These are phyloP conservation scores for Antheraea yamamai DNA, from an alignment of 2,888 invertebrate genomes.

Conservation along the genomic window DNA sequence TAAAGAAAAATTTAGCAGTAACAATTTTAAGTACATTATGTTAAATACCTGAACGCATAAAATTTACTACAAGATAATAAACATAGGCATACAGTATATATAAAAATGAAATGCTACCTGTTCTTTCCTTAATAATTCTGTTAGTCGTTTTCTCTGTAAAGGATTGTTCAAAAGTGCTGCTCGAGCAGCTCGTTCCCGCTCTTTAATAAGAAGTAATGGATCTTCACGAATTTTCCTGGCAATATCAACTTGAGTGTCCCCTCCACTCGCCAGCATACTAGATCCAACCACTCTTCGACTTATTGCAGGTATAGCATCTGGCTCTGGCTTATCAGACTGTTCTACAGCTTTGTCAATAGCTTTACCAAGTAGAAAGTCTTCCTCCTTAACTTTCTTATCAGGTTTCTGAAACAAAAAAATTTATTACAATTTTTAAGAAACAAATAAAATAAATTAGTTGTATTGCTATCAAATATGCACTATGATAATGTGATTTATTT, in stretches of 20 bases:
- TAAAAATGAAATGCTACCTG: conserved; percentile 49
- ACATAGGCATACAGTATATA: background rate
- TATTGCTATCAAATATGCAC: too few relatives aligned
- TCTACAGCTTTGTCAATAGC: conserved; percentile 91
- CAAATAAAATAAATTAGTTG: too few relatives aligned
- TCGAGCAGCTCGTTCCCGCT: conserved; percentile 93
- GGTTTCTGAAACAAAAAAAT: conserved; percentile 68
- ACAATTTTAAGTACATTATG: background rate
- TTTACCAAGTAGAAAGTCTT: conserved; percentile 94
- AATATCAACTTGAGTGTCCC: conserved; percentile 90
- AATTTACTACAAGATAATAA: background rate
- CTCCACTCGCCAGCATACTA: conserved; percentile 70
- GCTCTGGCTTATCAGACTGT: conserved; percentile 81
- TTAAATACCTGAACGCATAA: background rate
- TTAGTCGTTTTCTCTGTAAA: conserved; percentile 92
- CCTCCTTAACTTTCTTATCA: conserved; percentile 86
- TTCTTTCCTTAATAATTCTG: conserved; percentile 87
- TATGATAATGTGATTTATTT: too few relatives aligned
- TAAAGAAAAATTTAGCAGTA: background rate
- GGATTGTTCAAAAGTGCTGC: conserved; percentile 95
- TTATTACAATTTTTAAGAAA: background rate
- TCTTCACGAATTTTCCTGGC: conserved; percentile 95
- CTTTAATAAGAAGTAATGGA: conserved; percentile 93
- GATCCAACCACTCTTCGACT: conserved; percentile 71
- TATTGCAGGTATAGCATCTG: conserved; percentile 88